phyloP scores from a whole-genome alignment of 2,113 vertebrate genomes.

The Cottus gobio region DNA sequence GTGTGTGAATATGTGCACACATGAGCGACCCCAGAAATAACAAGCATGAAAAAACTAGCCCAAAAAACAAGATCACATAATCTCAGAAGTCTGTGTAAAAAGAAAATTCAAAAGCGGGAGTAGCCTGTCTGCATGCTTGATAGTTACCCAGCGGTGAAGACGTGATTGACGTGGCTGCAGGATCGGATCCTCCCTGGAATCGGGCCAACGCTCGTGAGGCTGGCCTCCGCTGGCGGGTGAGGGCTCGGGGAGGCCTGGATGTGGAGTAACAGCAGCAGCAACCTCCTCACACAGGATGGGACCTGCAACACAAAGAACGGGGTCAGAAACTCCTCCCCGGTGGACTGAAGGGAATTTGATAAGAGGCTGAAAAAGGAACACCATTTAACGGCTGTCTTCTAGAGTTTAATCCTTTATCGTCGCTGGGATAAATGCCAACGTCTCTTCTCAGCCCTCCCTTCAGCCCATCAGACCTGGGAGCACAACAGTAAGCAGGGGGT shows the following conservation, averaged over 20 bases:
- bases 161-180: constrained; percentile 83
- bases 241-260: constrained; percentile 27
- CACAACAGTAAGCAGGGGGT: constrained; percentile 45
- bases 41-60: constrained; percentile 40
- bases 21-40: constrained; percentile 53
- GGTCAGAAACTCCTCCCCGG: constrained; percentile 60
- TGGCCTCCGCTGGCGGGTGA: constrained; percentile 37
- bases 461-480: constrained; percentile 44
- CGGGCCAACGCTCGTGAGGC: constrained; percentile 64
- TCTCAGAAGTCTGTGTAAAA: constrained; percentile 31
- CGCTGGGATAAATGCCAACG: constrained; percentile 52
- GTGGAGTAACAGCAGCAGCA: constrained; percentile 32
- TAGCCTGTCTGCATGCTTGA: constrained; percentile 11
- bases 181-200: constrained; percentile 74
- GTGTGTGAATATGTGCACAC: constrained; percentile 35
- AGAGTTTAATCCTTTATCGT: constrained; percentile 62
- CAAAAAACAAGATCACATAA: constrained; percentile 34
- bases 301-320: constrained; percentile 69
- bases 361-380: constrained; percentile 53
- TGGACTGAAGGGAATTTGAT: constrained; percentile 58
- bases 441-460: constrained; percentile 11
- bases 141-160: constrained; percentile 85
- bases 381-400: constrained; percentile 70
- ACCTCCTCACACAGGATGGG: constrained; percentile 48
- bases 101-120: neutral